Conservation (phyloP, 2,888 invertebrate species). For the Cantharis flavilabris region DNA sequence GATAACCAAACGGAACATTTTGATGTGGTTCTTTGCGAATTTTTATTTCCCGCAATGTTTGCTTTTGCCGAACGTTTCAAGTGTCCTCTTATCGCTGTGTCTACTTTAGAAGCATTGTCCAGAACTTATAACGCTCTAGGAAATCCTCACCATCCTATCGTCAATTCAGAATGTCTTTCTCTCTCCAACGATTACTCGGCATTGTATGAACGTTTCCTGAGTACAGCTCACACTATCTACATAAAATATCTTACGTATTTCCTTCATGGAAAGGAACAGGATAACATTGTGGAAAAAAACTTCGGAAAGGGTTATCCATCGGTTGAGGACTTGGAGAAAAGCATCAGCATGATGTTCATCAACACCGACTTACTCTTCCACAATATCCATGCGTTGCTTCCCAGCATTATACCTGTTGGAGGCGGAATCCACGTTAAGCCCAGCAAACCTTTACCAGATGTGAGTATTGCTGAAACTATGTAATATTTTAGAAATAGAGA, state of each 20-base stretch:
- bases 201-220: conserved; percentile 40
- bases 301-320: neutral
- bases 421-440: neutral
- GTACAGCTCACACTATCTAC: neutral
- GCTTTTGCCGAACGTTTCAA: conserved; percentile 46
- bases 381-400: neutral
- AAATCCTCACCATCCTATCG: conserved; percentile 46
- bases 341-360: neutral
- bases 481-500: too few species aligned
- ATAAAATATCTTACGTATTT: neutral
- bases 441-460: neutral
- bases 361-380: neutral
- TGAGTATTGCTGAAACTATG: neutral
- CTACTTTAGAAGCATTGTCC: conserved; percentile 42
- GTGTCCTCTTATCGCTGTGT: conserved; percentile 47
- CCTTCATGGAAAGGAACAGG: neutral
- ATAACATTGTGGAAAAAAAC: neutral
- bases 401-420: neutral
- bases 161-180: conserved; percentile 46
- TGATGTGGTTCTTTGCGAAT: conserved; percentile 48
- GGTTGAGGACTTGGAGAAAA: neutral
- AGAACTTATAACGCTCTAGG: conserved; percentile 44
- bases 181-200: conserved; percentile 37
- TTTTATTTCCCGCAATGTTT: conserved; percentile 39
- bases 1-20: conserved; percentile 42